These are phyloP conservation scores for Notolepis coatsorum DNA, from an alignment of 2,797 vertebrate genomes.

Conservation along the genomic window DNA sequence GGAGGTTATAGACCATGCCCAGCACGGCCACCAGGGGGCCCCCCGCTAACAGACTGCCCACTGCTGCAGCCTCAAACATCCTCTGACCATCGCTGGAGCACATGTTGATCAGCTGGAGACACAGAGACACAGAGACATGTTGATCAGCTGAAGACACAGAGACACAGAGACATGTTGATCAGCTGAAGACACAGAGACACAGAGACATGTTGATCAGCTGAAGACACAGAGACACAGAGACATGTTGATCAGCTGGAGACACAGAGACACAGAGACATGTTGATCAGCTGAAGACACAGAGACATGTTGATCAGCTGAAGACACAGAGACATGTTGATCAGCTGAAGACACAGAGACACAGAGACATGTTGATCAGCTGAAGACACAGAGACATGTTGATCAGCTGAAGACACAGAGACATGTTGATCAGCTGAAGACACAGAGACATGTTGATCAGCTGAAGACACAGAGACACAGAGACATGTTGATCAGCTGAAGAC, in stretches of 20 bases:
- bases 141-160: background rate
- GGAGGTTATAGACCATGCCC: constrained; percentile 90
- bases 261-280: background rate
- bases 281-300: background rate
- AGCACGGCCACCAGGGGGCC: constrained; percentile 92
- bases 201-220: too few relatives aligned
- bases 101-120: constrained; percentile 89
- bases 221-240: background rate
- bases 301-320: too few relatives aligned
- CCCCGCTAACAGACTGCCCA: constrained; percentile 92
- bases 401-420: too few relatives aligned
- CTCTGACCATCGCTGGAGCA: constrained; percentile 92
- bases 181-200: background rate
- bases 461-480: too few relatives aligned
- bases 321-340: too few relatives aligned
- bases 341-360: too few relatives aligned
- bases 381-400: too few relatives aligned
- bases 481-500: too few relatives aligned
- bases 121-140: background rate
- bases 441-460: too few relatives aligned
- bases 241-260: background rate
- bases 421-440: too few relatives aligned
- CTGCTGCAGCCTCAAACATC: constrained; percentile 93
- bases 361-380: too few relatives aligned
- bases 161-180: background rate